A percentile compares a stretch with the other conserved stretches of the same genome.
Evolutionary conservation across 2,797 vertebrate species (phyloP).

Genomic region (Margarornis squamiger): DNA sequence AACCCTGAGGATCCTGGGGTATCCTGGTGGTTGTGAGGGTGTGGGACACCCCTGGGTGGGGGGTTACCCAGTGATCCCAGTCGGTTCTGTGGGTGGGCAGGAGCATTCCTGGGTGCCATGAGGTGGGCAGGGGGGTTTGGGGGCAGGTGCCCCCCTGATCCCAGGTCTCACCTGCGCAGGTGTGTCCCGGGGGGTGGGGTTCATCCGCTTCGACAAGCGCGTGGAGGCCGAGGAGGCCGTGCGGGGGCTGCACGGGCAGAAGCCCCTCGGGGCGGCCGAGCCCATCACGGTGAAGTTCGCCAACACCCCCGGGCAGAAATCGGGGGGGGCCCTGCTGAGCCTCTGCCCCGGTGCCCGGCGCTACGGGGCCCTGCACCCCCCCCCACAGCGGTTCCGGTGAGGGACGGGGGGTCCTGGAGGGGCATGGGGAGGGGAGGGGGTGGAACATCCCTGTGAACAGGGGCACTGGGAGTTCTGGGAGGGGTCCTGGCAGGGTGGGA

Average conservation of each 20-base stretch:
- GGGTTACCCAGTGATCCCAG: not conserved
- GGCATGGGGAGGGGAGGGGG: too few species aligned
- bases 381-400: not conserved
- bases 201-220: conserved; percentile 97
- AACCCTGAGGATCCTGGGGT: too few species aligned
- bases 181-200: conserved; percentile 94
- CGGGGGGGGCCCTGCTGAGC: conserved; percentile 92
- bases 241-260: conserved; percentile 95
- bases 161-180: conserved; percentile 73
- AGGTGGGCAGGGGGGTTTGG: not conserved
- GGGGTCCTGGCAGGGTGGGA: not conserved
- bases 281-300: conserved; percentile 98
- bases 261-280: conserved; percentile 89
- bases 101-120: not conserved
- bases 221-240: conserved; percentile 97
- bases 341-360: conserved; percentile 92
- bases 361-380: not conserved
- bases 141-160: too few species aligned
- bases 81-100: not conserved
- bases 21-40: too few species aligned
- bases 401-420: not conserved
- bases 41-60: not conserved
- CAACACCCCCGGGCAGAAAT: conserved; percentile 97
- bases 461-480: too few species aligned
- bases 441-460: not conserved